Evolutionary conservation across 2,797 vertebrate species (phyloP).

Genomic region (Moxostoma hubbsi): DNA sequence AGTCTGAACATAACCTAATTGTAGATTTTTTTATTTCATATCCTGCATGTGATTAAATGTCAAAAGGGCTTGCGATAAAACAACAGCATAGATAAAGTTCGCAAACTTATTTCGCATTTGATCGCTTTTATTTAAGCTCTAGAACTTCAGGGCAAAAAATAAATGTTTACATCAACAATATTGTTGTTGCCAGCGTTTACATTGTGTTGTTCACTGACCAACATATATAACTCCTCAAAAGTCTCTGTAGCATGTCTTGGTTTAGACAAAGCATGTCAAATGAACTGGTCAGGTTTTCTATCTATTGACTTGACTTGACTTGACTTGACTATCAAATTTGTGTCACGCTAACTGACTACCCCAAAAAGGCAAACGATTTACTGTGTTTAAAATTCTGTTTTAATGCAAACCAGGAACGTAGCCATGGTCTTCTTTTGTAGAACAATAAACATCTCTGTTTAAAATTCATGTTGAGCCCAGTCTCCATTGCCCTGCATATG

Average conservation of each 20-base stretch:
- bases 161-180: neutral
- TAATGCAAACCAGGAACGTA: conserved; percentile 17
- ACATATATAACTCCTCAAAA: conserved; percentile 42
- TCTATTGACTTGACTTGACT: no score
- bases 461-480: conserved; percentile 69
- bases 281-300: neutral
- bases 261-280: conserved; percentile 22
- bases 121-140: no score
- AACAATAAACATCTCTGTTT: conserved; percentile 78
- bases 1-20: no score
- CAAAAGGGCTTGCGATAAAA: no score
- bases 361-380: conserved; percentile 38
- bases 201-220: conserved; percentile 3
- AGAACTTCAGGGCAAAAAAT: no score
- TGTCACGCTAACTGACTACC: conserved; percentile 5
- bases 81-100: no score
- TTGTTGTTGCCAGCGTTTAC: conserved; percentile 13
- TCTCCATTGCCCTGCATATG: conserved; percentile 59
- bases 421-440: conserved; percentile 66
- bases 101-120: no score
- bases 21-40: no score
- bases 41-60: no score
- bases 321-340: conserved; percentile 6
- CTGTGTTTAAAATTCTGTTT: conserved; percentile 1
- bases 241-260: conserved; percentile 4